A percentile compares a stretch with the other conserved stretches of the same genome.
Evolutionary conservation across 1,140 invertebrate genomes (phyloP).

Genomic region (Notospermus geniculatus): DNA sequence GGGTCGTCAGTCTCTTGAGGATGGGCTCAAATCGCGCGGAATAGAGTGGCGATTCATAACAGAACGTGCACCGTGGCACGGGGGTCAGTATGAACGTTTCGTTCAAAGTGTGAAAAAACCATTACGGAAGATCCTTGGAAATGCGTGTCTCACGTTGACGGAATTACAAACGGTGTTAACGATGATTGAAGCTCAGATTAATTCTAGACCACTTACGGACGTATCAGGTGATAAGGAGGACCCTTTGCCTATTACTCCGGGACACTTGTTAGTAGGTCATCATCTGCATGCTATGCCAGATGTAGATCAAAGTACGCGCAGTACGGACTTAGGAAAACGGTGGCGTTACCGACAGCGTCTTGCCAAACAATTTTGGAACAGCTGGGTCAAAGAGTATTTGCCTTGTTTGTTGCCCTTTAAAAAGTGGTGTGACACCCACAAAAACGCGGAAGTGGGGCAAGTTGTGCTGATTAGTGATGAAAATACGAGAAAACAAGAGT

Average conservation of each 20-base stretch:
- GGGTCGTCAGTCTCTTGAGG: neutral
- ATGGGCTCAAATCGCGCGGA: neutral
- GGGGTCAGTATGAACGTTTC: neutral
- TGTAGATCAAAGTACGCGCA: no score
- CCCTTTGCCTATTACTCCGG: neutral
- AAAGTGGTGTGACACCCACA: conserved; percentile 12
- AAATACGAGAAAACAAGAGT: conserved; percentile 5
- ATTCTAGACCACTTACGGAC: conserved; percentile 5
- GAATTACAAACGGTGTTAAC: neutral
- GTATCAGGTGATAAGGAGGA: neutral
- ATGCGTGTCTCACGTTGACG: neutral
- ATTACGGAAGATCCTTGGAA: neutral
- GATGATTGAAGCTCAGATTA: neutral
- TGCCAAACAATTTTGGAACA: no score
- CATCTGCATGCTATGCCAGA: no score
- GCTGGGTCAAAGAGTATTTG: no score
- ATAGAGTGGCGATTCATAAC: conserved; percentile 1
- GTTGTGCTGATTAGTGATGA: conserved; percentile 15
- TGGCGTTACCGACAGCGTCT: no score
- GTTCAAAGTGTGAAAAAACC: neutral
- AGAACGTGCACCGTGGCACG: conserved; percentile 1
- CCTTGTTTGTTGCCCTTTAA: no score
- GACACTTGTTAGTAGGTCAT: neutral
- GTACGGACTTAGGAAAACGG: no score
- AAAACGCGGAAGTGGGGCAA: conserved; percentile 15